Evolutionary conservation across 2,888 invertebrate genomes (phyloP).

Genomic region (Ferrisia virgata): DNA sequence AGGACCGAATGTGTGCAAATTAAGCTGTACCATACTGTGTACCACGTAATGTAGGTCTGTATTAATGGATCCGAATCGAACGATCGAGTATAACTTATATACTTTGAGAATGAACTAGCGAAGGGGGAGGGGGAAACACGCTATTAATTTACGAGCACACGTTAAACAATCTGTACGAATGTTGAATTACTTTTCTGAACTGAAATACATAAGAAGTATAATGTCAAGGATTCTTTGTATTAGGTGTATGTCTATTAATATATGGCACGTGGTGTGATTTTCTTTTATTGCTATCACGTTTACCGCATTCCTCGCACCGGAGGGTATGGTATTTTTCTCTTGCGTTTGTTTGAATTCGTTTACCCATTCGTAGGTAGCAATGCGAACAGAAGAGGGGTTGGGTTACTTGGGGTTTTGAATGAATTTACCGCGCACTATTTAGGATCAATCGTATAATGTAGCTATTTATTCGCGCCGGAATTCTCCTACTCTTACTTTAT

Average conservation of each 20-base stretch:
- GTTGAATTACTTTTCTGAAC: neutral
- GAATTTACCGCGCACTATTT: no score
- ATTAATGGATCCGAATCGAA: neutral
- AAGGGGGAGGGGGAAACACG: neutral
- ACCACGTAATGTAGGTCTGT: neutral
- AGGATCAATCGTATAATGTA: no score
- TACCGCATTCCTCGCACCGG: neutral
- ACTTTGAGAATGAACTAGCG: no score
- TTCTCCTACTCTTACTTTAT: no score
- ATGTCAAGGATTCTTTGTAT: conserved; percentile 1
- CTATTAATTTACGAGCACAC: neutral
- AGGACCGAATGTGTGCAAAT: no score
- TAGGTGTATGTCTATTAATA: no score
- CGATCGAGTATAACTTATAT: neutral
- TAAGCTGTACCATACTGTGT: no score
- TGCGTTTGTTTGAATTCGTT: neutral
- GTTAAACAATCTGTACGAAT: neutral
- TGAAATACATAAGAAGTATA: neutral
- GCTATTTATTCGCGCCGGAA: no score
- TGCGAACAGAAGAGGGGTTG: no score
- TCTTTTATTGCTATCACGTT: neutral
- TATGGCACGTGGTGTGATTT: neutral
- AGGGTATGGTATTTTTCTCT: neutral
- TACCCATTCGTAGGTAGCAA: no score
- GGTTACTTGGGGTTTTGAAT: no score